Evolutionary conservation across 2,113 vertebrate species (phyloP), one percentile per base, ranked within the genome.

Genomic region (Limnothrissa miodon): DNA sequence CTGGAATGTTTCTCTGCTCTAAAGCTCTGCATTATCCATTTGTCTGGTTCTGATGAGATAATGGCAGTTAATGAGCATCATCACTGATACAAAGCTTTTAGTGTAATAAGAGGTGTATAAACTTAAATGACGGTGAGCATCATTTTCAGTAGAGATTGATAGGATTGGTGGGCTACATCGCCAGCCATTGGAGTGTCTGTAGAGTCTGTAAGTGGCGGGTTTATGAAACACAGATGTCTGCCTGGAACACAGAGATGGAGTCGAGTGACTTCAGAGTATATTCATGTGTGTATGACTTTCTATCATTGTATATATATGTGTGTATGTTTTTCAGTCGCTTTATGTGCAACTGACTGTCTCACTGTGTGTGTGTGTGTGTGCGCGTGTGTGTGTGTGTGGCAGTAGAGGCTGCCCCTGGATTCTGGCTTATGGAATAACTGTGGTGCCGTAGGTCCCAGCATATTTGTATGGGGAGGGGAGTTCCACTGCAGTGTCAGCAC

Each of bases 181-280:
- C 29, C 66, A 29, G 66, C 66, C 25, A 62, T 59, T 78, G 80
- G 56, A 80, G 19, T 44, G 79, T 46, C 13, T 33, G 56, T 78
- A 29, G 45, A 29, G 45, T 5, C 66, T 74, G 25, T 36, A 19
- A 56, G 29, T 36, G 11, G 13, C 0, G 39, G n/a, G 53, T 25
- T 89, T 81, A 86, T 88, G 56, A 85, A 89, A 85, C 21, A 83
- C 87, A 91, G 88, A 90, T 89, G 88, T 89, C 82, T 17, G 1
- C 74, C 45, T 82, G 44, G 74, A 82, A 46, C n/a, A 21, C 59
- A 45, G 10, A 36, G 29, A 15, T 74, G 29, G 13, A 36, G 33
- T 36, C 15, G 2, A 36, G 66, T 74, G 66, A 36, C 13, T 74
- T 33, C 0, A 23, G 25, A 1, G 66, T 74, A 33, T 74, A 13